These are phyloP conservation scores for Latrodectus elegans DNA, from an alignment of 2,888 invertebrate genomes.

Conservation along the genomic window DNA sequence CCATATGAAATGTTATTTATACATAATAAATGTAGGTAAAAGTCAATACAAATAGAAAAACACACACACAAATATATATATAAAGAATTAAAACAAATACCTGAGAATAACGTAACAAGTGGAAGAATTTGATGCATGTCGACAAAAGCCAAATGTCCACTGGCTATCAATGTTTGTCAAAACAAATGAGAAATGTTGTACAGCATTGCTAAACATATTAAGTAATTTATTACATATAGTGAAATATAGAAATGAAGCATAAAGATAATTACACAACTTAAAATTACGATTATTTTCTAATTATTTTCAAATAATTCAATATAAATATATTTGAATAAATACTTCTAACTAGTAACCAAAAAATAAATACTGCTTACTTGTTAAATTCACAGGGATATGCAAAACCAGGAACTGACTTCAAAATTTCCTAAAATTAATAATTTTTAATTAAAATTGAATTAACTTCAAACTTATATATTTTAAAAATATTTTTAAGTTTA, in stretches of 20 bases:
- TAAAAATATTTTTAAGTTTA: neutral
- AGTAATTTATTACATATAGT: neutral
- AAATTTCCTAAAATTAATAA: constrained; percentile 74
- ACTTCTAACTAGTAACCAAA: neutral
- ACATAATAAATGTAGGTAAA: too few relatives aligned
- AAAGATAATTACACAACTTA: neutral
- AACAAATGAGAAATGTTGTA: constrained; percentile 92
- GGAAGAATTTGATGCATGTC: constrained; percentile 92
- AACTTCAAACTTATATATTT: too few relatives aligned
- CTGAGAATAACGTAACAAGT: constrained; percentile 81
- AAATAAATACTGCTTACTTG: constrained; percentile 79
- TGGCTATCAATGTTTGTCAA: constrained; percentile 95
- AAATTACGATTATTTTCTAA: neutral
- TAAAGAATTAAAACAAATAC: constrained; percentile 71
- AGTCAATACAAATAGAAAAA: neutral
- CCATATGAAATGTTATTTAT: too few relatives aligned
- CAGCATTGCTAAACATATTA: constrained; percentile 50
- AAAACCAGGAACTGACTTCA: constrained; percentile 73
- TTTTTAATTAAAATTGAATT: neutral
- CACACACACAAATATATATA: too few relatives aligned
- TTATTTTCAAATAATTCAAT: neutral
- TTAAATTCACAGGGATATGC: constrained; percentile 76
- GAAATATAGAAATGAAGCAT: neutral
- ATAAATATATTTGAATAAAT: neutral
- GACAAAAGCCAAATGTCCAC: constrained; percentile 98